A percentile compares a stretch with the other conserved stretches of the same genome.
Conservation (phyloP, 2,888 invertebrate genomes). For the Allolobophora icterica region DNA sequence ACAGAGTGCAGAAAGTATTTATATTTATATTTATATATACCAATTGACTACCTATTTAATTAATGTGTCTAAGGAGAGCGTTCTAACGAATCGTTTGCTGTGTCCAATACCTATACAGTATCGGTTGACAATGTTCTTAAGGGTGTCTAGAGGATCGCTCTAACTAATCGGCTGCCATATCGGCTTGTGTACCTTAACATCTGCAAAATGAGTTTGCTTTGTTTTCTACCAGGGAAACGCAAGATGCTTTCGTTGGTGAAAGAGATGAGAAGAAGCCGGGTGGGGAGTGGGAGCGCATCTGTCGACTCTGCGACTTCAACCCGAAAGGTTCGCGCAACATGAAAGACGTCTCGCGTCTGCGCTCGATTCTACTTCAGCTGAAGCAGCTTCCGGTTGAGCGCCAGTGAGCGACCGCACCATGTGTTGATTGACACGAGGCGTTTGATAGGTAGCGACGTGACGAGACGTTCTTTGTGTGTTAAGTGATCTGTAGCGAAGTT, state of each 20-base stretch:
- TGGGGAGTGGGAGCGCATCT: conserved; percentile 91
- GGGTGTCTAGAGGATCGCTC: no score
- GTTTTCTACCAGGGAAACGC: conserved; percentile 79
- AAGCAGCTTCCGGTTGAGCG: conserved; percentile 75
- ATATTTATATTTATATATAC: no score
- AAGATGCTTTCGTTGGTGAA: conserved; percentile 84
- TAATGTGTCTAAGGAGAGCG: no score
- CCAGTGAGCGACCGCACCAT: not conserved
- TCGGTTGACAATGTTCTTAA: no score
- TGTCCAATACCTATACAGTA: no score
- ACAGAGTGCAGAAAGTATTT: no score
- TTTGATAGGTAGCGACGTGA: not conserved
- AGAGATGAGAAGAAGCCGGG: conserved; percentile 70
- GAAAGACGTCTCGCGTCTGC: conserved; percentile 91
- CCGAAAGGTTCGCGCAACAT: conserved; percentile 80
- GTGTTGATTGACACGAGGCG: not conserved
- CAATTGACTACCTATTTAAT: no score
- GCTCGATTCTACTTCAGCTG: conserved; percentile 92
- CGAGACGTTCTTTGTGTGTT: no score
- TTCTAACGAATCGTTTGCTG: no score
- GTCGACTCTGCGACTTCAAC: conserved; percentile 95
- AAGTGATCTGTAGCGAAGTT: not conserved
- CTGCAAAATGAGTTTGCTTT: not conserved
- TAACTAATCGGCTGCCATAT: no score
- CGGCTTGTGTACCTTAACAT: no score